These are phyloP conservation scores for Aptenodytes forsteri DNA, from an alignment of 2,113 vertebrate species.

Conservation along the genomic window DNA sequence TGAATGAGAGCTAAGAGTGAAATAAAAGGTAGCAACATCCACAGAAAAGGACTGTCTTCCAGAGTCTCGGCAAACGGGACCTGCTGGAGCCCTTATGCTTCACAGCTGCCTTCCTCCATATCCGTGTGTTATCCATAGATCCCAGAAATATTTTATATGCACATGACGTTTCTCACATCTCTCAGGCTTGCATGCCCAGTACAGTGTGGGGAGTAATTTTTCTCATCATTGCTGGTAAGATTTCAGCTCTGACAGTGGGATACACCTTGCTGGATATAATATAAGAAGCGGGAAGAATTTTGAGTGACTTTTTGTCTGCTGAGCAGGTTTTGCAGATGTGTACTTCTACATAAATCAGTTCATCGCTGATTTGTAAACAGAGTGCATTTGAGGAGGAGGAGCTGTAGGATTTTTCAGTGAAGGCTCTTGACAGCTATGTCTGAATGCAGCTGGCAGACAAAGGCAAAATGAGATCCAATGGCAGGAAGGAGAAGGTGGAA, in stretches of 20 bases:
- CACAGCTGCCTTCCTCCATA: neutral
- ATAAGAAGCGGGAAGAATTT: neutral
- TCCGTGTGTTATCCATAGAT: neutral
- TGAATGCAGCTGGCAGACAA: neutral
- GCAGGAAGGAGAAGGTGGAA: neutral
- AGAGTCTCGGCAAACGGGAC: neutral
- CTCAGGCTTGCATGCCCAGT: neutral
- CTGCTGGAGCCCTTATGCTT: neutral
- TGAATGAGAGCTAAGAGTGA: neutral
- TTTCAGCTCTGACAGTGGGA: conserved; percentile 36
- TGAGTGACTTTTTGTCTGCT: conserved; percentile 11
- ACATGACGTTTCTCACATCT: neutral
- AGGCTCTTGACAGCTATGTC: conserved; percentile 17
- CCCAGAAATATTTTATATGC: neutral
- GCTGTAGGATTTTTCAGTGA: neutral
- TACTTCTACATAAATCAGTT: neutral
- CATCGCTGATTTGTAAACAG: conserved; percentile 29
- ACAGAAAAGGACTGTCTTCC: neutral
- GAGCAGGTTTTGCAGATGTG: neutral
- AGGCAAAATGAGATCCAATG: neutral
- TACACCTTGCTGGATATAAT: conserved; percentile 17
- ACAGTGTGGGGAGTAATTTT: neutral
- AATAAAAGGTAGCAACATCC: neutral
- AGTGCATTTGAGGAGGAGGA: neutral
- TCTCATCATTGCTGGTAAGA: neutral